A percentile compares a stretch with the other conserved stretches of the same genome.
phyloP scores from a whole-genome alignment of 2,797 vertebrate genomes.

The Scolopax bukidnonensis region DNA sequence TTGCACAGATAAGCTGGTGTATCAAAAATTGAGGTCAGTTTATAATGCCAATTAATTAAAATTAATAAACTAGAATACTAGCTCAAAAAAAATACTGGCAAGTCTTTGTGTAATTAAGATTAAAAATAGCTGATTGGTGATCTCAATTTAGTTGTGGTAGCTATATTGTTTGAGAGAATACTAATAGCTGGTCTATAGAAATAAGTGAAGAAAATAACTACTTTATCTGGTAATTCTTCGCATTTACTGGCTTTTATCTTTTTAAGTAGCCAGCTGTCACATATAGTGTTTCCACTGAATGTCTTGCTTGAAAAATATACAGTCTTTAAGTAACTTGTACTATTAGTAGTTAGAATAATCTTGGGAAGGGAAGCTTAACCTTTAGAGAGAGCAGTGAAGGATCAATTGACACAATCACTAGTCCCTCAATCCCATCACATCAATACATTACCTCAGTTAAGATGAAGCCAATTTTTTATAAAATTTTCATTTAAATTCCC shows the following conservation, averaged over 20 bases:
- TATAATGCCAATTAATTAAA: neutral
- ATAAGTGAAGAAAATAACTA: neutral
- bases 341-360: neutral
- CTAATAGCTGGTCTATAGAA: neutral
- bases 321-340: neutral
- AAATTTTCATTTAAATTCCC: neutral
- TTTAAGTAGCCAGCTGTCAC: neutral
- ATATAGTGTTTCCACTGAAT: neutral
- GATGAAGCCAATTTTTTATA: neutral
- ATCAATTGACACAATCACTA: neutral
- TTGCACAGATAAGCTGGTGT: neutral
- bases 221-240: neutral
- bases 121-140: neutral
- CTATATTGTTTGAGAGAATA: neutral
- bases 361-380: neutral
- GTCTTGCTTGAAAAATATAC: neutral
- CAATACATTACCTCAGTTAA: neutral
- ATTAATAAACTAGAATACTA: neutral
- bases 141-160: neutral
- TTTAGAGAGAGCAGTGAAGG: neutral
- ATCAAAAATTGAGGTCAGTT: neutral
- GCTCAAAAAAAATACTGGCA: neutral
- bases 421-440: neutral
- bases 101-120: neutral
- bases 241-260: neutral